Evolutionary conservation across 1,140 invertebrate genomes (phyloP), one percentile per base, ranked within the genome.

Genomic region (Tribolium madens): DNA sequence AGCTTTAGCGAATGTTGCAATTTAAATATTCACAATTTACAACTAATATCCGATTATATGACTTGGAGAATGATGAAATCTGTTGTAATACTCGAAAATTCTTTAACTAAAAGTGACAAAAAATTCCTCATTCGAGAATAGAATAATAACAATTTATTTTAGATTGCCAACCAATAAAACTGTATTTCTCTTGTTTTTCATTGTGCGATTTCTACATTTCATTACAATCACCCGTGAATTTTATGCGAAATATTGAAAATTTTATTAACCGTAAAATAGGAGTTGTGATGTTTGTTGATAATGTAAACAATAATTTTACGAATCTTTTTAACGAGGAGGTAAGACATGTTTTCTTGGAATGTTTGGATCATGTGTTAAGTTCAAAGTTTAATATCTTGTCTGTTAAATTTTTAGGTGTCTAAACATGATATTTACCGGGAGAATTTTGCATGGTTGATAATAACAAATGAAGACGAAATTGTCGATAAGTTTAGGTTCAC

Each of bases 271-370:
- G 14, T 18, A 57, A 57, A 57, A 57, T 18, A 3, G 52, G 10
- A 57, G 18, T 57, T 10, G 52, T 57, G 52, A 18, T 42, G 36
- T 42, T 42, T 18, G 1, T 52, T 17, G 50, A 52, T 17, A 17
- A 15, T 9, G 10, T 57, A 18, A 57, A 57, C 52, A 17, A 50
- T 50, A 57, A 57, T 21, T 57, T n/a, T n/a, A 57, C 52, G 10
- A 18, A 57, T 57, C 10, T 57, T 57, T 21, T 50, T 50, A 50
- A 57, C 17, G 17, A 57, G 15, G 52, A 57, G 52, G 52, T 57
- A 21, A 57, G 52, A 18, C 5, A 21, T 18, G 52, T 57, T 21
- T 18, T 26, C 18, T 21, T 15, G 10, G 10, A n/a, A 21, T 10
- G 7, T 52, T 52, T 15, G 1, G 7, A 15, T 57, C 52, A 15